A percentile compares a stretch with the other conserved stretches of the same genome.
phyloP scores from a whole-genome alignment of 2,797 vertebrate species.

The Balearica regulorum region DNA sequence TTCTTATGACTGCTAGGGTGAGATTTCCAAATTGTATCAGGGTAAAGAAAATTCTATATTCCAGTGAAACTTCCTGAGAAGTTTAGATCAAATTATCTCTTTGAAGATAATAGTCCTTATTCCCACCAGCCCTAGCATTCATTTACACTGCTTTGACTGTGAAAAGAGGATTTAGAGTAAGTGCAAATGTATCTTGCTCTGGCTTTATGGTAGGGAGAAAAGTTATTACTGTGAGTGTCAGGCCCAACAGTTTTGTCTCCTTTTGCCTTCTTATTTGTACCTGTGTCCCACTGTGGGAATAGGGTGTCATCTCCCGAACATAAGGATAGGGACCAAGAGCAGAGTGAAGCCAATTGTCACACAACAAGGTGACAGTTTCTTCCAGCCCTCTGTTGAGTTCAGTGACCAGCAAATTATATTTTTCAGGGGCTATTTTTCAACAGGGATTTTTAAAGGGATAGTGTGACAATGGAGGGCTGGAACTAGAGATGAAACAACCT shows the following conservation, averaged over 20 bases:
- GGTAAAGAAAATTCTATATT: not conserved
- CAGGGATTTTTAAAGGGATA: not conserved
- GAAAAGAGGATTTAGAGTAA: not conserved
- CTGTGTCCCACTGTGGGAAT: not conserved
- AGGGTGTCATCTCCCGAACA: not conserved
- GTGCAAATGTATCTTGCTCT: not conserved
- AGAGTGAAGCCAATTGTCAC: not conserved
- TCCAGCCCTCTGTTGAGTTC: not conserved
- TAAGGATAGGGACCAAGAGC: not conserved
- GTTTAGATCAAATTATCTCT: not conserved
- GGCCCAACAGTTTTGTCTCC: not conserved
- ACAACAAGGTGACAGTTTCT: not conserved
- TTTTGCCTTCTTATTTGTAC: not conserved
- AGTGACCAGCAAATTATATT: not conserved
- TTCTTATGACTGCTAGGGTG: not conserved
- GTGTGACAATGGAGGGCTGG: not conserved
- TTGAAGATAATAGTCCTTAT: not conserved
- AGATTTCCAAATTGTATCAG: not conserved
- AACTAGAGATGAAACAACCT: not conserved
- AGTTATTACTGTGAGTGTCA: not conserved
- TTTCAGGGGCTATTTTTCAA: not conserved
- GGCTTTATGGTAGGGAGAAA: not conserved
- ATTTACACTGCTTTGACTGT: conserved; percentile 2
- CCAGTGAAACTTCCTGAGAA: not conserved
- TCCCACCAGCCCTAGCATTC: not conserved